These are phyloP conservation scores for Megaustenia siamemsis DNA, from an alignment of 2,888 invertebrate species.

Conservation along the genomic window DNA sequence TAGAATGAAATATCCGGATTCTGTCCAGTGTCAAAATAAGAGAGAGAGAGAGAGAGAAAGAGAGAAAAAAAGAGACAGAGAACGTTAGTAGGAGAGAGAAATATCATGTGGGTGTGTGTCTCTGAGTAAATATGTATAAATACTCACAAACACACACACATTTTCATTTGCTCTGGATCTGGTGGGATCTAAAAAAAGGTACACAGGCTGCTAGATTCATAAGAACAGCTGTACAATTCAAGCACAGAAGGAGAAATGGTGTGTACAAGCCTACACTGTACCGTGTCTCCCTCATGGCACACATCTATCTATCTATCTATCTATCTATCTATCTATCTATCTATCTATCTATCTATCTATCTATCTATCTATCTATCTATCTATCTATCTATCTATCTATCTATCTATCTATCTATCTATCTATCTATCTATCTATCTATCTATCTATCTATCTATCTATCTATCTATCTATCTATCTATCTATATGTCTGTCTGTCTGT, in stretches of 20 bases:
- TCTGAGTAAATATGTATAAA: not conserved
- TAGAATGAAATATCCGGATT: no score
- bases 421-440: not conserved
- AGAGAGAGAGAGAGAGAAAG: conserved; percentile 53
- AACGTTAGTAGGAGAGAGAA: conserved; percentile 43
- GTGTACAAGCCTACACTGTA: no score
- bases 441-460: not conserved
- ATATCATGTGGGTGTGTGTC: not conserved
- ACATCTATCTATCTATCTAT: not conserved
- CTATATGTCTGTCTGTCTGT: not conserved
- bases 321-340: not conserved
- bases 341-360: not conserved
- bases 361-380: not conserved
- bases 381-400: not conserved
- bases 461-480: not conserved
- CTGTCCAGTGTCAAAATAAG: no score
- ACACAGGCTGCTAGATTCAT: no score
- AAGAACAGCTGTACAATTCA: no score
- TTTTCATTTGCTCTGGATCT: no score
- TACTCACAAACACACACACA: no score
- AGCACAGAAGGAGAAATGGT: no score
- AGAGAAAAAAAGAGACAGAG: no score
- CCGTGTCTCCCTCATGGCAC: not conserved
- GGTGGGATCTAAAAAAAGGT: no score
- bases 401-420: conserved; percentile 7